These are phyloP conservation scores for Gymnothorax reevesii DNA, from an alignment of 2,797 vertebrate species.

Conservation along the genomic window DNA sequence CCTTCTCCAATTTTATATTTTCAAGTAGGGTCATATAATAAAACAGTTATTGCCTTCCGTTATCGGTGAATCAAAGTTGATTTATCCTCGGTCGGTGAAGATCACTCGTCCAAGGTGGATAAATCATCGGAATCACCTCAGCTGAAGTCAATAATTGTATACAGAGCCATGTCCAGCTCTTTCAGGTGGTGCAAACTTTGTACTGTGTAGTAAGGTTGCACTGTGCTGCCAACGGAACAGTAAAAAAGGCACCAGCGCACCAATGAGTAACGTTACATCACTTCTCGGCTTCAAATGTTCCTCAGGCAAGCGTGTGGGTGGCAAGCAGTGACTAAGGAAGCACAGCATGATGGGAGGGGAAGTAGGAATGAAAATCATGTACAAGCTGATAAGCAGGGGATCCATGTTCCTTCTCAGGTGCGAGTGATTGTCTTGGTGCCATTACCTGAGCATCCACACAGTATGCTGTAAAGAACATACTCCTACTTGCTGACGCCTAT, in stretches of 20 bases:
- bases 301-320: not conserved
- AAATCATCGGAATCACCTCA: too few species aligned
- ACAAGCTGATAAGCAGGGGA: not conserved
- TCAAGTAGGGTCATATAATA: too few species aligned
- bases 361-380: not conserved
- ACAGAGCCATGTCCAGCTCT: not conserved
- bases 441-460: not conserved
- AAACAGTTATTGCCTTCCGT: too few species aligned
- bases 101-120: too few species aligned
- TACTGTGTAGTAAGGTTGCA: too few species aligned
- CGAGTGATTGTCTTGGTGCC: not conserved
- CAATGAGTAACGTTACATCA: not conserved
- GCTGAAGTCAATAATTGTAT: too few species aligned
- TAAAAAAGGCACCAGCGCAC: not conserved
- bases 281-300: not conserved
- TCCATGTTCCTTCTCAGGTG: not conserved
- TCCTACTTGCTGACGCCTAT: not conserved
- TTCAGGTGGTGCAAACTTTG: not conserved
- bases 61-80: too few species aligned
- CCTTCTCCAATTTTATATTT: too few species aligned
- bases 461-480: not conserved
- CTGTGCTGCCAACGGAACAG: not conserved
- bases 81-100: too few species aligned
- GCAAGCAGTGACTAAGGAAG: conserved; percentile 3
- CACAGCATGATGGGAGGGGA: not conserved